These are phyloP conservation scores for Hermetia illucens DNA, from an alignment of 1,140 invertebrate genomes.

Conservation along the genomic window DNA sequence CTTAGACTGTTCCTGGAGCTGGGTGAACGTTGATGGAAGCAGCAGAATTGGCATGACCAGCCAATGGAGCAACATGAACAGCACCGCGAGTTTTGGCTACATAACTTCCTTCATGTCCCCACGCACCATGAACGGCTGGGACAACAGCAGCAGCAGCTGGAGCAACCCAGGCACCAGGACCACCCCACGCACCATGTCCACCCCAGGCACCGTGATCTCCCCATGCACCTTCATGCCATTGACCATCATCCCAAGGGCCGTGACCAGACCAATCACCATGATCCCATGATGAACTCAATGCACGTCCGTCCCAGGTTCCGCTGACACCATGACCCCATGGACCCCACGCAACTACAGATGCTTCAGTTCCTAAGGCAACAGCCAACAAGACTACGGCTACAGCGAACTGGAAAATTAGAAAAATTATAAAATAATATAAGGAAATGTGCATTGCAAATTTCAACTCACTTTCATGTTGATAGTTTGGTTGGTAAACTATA, in stretches of 20 bases:
- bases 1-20: constrained; percentile 21
- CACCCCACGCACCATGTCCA: constrained; percentile 1
- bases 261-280: neutral
- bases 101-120: constrained; percentile 10
- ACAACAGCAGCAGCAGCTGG: neutral
- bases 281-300: constrained; percentile 3
- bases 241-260: too few species aligned
- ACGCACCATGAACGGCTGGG: neutral
- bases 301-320: too few species aligned
- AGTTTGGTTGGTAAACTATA: too few species aligned
- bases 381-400: constrained; percentile 21
- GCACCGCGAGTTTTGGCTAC: constrained; percentile 31
- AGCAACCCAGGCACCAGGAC: neutral
- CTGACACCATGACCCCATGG: constrained; percentile 14
- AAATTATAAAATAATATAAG: too few species aligned
- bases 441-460: too few species aligned
- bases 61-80: constrained; percentile 27
- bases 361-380: constrained; percentile 26
- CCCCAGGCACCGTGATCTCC: neutral
- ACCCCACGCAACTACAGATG: constrained; percentile 21
- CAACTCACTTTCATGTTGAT: constrained; percentile 26
- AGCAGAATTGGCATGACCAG: constrained; percentile 13
- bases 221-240: too few species aligned
- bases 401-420: too few species aligned
- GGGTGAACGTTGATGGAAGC: constrained; percentile 22